These are phyloP conservation scores for Patella depressa DNA, from an alignment of 2,888 invertebrate genomes.

Conservation along the genomic window DNA sequence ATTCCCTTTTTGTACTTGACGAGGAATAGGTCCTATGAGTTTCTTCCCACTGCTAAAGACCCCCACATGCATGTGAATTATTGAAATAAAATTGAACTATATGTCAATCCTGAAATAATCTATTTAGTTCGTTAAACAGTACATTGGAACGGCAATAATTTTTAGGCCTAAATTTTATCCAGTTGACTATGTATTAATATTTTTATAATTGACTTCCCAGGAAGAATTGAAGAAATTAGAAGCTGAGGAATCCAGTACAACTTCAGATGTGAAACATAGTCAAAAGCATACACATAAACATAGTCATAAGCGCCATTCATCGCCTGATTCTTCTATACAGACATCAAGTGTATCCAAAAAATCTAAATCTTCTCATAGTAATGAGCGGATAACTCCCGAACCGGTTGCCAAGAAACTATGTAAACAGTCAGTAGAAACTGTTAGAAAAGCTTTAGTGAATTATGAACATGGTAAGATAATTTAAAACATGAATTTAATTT, in stretches of 20 bases:
- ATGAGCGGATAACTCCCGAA: slow-evolving; percentile 6
- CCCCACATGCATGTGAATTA: too few species aligned
- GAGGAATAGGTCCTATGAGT: too few species aligned
- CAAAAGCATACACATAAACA: neutral
- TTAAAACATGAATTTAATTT: neutral
- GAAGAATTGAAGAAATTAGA: slow-evolving; percentile 38
- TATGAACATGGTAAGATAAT: slow-evolving; percentile 31
- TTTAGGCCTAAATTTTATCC: too few species aligned
- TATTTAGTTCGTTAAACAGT: too few species aligned
- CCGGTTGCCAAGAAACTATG: slow-evolving; percentile 27
- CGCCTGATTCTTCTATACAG: neutral
- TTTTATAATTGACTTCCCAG: slow-evolving; percentile 22
- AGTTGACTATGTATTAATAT: neutral
- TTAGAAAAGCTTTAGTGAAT: slow-evolving; percentile 27
- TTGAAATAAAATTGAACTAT: too few species aligned
- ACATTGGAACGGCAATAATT: too few species aligned
- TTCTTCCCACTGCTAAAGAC: too few species aligned
- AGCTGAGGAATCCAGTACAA: slow-evolving; percentile 13
- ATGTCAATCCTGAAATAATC: too few species aligned
- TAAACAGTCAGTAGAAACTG: slow-evolving; percentile 25
- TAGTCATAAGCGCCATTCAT: slow-evolving; percentile 2
- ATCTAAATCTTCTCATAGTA: slow-evolving; percentile 6
- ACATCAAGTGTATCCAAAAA: slow-evolving; percentile 5
- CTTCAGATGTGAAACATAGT: neutral
- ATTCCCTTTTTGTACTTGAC: too few species aligned